These are phyloP conservation scores for Yoshiicerus persimilis DNA, from an alignment of 1,140 invertebrate genomes.

Conservation along the genomic window DNA sequence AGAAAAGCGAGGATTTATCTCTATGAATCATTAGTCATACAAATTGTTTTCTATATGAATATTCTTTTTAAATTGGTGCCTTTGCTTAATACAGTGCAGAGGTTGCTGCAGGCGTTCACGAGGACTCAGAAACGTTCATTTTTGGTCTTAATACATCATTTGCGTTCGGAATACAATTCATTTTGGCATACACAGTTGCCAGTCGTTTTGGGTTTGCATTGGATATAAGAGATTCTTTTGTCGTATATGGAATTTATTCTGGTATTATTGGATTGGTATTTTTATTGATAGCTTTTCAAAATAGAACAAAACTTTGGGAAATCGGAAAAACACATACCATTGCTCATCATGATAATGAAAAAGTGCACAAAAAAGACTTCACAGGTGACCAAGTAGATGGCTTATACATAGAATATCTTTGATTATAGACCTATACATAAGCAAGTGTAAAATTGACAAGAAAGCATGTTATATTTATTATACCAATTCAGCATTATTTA, in stretches of 20 bases:
- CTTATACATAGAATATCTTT: no score
- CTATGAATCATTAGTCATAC: no score
- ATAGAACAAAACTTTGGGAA: background rate
- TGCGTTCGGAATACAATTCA: conserved; percentile 72
- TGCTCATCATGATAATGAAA: background rate
- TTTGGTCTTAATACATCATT: conserved; percentile 88
- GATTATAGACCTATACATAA: no score
- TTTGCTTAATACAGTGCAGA: conserved; percentile 65
- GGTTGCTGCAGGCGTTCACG: conserved; percentile 73
- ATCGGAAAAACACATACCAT: background rate
- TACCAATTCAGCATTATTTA: no score
- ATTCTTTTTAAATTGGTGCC: no score
- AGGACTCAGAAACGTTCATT: conserved; percentile 83
- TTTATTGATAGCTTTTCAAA: background rate
- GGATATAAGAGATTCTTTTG: background rate
- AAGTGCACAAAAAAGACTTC: background rate
- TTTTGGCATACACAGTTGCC: conserved; percentile 70
- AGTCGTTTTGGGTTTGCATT: background rate
- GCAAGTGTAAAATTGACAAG: no score
- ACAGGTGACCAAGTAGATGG: no score
- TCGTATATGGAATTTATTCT: background rate
- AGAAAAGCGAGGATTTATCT: no score
- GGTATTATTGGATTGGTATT: background rate
- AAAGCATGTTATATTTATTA: no score
- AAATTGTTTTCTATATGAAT: no score